Conservation (phyloP, 2,888 invertebrate species). For the Norana najaformis region DNA sequence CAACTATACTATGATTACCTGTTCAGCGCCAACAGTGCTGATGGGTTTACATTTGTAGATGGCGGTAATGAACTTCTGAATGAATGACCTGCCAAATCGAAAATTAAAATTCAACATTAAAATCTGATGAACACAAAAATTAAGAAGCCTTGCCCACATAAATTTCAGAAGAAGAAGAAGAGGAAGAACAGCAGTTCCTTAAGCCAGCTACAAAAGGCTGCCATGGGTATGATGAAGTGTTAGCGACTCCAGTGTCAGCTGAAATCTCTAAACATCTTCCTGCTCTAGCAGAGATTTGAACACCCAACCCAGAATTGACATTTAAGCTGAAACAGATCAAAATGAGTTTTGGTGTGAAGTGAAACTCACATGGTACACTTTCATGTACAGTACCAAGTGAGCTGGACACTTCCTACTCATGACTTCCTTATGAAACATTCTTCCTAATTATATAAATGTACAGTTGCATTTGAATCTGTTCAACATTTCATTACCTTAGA, state of each 20-base stretch:
- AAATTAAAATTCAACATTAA: constrained; percentile 10
- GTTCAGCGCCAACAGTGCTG: constrained; percentile 89
- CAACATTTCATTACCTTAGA: no score
- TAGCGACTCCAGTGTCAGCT: background rate
- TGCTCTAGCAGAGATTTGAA: background rate
- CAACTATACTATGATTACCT: constrained; percentile 62
- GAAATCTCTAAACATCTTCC: background rate
- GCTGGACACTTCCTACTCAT: background rate
- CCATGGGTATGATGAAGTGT: no score
- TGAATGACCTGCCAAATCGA: constrained; percentile 75
- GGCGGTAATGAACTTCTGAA: constrained; percentile 87
- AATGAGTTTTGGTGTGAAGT: background rate
- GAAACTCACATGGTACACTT: background rate
- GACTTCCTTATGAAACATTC: no score
- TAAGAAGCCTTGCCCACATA: background rate
- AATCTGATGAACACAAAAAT: background rate
- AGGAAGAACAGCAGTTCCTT: no score
- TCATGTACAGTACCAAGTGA: background rate
- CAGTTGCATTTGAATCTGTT: no score
- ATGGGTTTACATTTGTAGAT: constrained; percentile 84
- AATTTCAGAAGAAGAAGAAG: background rate
- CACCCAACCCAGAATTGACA: background rate
- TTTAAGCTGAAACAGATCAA: background rate
- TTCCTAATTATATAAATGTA: no score
- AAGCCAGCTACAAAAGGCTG: background rate